Percentiles rank a stretch among this genome's conserved stretches.
These are phyloP conservation scores for Rhombomys opimus DNA, from an alignment of 2,113 vertebrate genomes.

Conservation along the genomic window DNA sequence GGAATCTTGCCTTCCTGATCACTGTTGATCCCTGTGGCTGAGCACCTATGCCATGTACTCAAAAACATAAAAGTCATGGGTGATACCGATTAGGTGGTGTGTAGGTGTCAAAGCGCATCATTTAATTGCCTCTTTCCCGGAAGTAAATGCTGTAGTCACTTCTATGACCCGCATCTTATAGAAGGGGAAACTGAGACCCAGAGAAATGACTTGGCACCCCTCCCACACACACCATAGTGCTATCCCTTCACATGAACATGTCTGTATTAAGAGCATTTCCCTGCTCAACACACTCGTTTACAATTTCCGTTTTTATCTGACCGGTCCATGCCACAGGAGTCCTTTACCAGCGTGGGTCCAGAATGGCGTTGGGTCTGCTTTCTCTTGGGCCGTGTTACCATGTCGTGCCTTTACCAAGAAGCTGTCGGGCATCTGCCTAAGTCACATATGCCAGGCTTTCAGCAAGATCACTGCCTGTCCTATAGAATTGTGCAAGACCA, in stretches of 20 bases:
- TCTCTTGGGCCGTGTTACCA: background rate
- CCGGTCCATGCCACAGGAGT: background rate
- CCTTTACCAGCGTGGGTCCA: too few relatives aligned
- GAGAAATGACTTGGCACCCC: background rate
- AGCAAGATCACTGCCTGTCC: accelerated
- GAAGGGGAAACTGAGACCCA: slow-evolving; percentile 12
- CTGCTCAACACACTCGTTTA: background rate
- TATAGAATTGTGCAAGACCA: background rate
- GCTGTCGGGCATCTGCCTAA: accelerated
- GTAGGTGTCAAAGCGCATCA: background rate
- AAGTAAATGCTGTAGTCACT: background rate
- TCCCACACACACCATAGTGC: background rate
- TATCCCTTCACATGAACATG: background rate
- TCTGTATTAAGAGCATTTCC: background rate
- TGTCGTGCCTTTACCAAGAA: background rate
- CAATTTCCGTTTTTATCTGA: background rate
- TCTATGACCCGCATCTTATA: background rate
- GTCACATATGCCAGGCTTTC: too few relatives aligned
- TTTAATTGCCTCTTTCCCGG: background rate
- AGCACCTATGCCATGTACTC: background rate
- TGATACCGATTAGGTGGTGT: background rate
- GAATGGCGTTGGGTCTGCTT: background rate
- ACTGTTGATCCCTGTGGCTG: background rate
- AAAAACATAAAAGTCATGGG: background rate
- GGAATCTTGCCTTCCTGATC: background rate